Base-by-base conservation (phyloP, 2,888 invertebrate species). In the Dastarcus helophoroides region DNA sequence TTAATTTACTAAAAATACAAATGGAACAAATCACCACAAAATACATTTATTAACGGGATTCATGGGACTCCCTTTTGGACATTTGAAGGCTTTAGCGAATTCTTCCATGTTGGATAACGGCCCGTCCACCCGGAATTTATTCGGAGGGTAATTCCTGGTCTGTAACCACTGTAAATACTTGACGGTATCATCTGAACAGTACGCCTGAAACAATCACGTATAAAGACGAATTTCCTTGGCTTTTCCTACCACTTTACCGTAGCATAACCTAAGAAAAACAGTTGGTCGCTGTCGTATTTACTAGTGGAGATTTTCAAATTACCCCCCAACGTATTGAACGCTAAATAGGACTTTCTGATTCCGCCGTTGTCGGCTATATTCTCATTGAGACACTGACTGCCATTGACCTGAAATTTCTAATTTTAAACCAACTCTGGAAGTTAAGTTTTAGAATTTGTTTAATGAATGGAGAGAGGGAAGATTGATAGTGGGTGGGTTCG, bases 301-400 rank as follows among this genome's bases (percentile, higher is more conserved):
- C 32, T 29, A 1, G 32, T 26, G 3, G 25, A 8, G 4, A 14
- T 7, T 7, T 19, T n/a, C 6, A 14, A 21, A 4, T 31, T 29
- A 8, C 34, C 27, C 25, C 36, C 29, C 3, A 50, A 19, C 22
- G 47, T 50, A 30, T 49, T 40, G 35, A 56, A 51, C 1, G 62
- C 57, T 28, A 43, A 45, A 32, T 48, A 61, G 0, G 63, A 50
- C 28, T 53, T 50, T 23, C 57, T 42, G 1, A 57, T 37, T 2
- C 63, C 63, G 2, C 62, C 63, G 39, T 62, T 63, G 35, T 63
- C 63, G 1, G 63, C 62, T 13, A 62, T 40, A 34, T 62, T 62
- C 42, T 62, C 62, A 34, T 54, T 67, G 15, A 70, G 54, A 6
- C 69, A 70, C 22, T 54, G 53, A 2, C 55, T 51, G 0, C 71